Evolutionary conservation across 2,888 invertebrate genomes (phyloP).

Genomic region (Orthosia cruda): DNA sequence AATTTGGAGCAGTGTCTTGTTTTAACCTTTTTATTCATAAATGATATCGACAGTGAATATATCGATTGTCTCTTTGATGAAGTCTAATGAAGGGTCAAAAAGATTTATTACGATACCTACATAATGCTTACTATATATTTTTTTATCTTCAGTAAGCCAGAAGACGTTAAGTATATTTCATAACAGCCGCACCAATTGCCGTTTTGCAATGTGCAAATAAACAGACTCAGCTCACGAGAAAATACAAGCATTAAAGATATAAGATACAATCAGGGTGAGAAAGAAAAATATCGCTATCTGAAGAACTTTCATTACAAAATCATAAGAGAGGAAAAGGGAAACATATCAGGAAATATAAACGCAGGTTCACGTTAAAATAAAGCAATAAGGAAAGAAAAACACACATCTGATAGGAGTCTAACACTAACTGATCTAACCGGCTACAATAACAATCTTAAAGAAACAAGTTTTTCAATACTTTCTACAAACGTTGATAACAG

Average conservation of each 20-base stretch:
- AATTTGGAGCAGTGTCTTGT: neutral
- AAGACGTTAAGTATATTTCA: neutral
- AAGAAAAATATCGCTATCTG: slow-evolving; percentile 24
- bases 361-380: neutral
- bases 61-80: neutral
- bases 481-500: slow-evolving; percentile 68
- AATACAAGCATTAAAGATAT: slow-evolving; percentile 15
- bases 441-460: slow-evolving; percentile 54
- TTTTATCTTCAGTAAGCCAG: neutral
- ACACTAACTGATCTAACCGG: slow-evolving; percentile 35
- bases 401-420: slow-evolving; percentile 36
- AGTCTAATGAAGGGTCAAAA: neutral
- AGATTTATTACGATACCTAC: neutral
- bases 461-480: slow-evolving; percentile 73
- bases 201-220: neutral
- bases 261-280: slow-evolving; percentile 40
- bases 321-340: slow-evolving; percentile 4
- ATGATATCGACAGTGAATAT: neutral
- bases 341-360: slow-evolving; percentile 12
- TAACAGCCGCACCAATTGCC: no score
- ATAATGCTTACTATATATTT: neutral
- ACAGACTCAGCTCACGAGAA: neutral
- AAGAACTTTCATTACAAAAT: slow-evolving; percentile 9
- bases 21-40: neutral
- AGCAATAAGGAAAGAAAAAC: slow-evolving; percentile 44